A percentile compares a stretch with the other conserved stretches of the same genome.
These are phyloP conservation scores for Hafferia zeledoni DNA, from an alignment of 2,797 vertebrate genomes.

Conservation along the genomic window DNA sequence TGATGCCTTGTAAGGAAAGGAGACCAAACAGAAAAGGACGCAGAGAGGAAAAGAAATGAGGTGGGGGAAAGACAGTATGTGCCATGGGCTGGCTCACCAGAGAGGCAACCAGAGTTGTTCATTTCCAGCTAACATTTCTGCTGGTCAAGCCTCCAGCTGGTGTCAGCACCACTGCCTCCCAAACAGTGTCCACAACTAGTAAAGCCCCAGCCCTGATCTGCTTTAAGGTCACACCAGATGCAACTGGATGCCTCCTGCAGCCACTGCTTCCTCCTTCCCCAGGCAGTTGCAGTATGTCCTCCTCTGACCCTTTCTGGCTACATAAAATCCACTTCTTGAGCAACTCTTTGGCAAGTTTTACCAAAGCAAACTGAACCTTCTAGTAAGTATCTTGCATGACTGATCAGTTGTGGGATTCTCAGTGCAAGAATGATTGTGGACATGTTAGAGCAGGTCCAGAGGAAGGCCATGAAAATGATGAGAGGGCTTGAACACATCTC, in stretches of 20 bases:
- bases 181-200: background rate
- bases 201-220: background rate
- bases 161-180: background rate
- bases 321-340: background rate
- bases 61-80: background rate
- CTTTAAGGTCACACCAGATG: background rate
- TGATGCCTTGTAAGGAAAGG: background rate
- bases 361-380: background rate
- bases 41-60: background rate
- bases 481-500: background rate
- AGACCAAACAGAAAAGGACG: background rate
- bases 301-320: background rate
- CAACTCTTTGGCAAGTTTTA: background rate
- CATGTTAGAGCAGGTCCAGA: background rate
- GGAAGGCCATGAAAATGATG: background rate
- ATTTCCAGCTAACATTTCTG: background rate
- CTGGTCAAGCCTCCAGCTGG: background rate
- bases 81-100: background rate
- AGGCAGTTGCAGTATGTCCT: background rate
- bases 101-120: background rate
- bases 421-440: background rate
- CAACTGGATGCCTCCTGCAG: background rate
- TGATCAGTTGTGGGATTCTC: background rate
- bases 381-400: background rate
- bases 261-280: background rate